These are phyloP conservation scores for Phodopus roborovskii DNA, from an alignment of 2,113 vertebrate genomes.

Conservation along the genomic window DNA sequence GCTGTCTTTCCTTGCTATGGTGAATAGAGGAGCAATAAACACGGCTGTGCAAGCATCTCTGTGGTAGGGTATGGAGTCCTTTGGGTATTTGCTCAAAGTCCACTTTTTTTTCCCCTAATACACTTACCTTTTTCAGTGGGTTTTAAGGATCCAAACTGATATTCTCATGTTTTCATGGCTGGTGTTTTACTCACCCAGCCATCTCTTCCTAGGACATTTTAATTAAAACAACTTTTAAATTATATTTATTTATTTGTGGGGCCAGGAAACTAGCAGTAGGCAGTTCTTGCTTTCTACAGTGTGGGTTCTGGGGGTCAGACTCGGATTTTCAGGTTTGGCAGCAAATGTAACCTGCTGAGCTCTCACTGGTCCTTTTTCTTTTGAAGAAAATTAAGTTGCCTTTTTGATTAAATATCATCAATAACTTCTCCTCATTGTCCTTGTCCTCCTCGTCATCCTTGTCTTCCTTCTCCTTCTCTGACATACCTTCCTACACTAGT, in stretches of 20 bases:
- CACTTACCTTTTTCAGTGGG: neutral
- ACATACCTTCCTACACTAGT: neutral
- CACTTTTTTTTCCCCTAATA: neutral
- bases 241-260: neutral
- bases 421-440: neutral
- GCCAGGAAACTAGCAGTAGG: neutral
- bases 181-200: neutral
- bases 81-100: neutral
- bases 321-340: neutral
- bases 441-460: neutral
- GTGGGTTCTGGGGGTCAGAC: neutral
- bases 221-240: neutral
- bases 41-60: neutral
- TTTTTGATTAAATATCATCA: neutral
- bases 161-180: neutral
- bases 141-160: neutral
- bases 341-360: neutral
- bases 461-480: neutral
- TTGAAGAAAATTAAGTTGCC: constrained; percentile 6
- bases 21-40: neutral
- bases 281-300: neutral
- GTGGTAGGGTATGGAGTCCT: neutral
- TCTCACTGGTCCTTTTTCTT: neutral
- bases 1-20: neutral
- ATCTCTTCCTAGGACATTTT: neutral